Base-by-base conservation (phyloP, 2,888 invertebrate genomes). In the Pollenia griseotomentosa region DNA sequence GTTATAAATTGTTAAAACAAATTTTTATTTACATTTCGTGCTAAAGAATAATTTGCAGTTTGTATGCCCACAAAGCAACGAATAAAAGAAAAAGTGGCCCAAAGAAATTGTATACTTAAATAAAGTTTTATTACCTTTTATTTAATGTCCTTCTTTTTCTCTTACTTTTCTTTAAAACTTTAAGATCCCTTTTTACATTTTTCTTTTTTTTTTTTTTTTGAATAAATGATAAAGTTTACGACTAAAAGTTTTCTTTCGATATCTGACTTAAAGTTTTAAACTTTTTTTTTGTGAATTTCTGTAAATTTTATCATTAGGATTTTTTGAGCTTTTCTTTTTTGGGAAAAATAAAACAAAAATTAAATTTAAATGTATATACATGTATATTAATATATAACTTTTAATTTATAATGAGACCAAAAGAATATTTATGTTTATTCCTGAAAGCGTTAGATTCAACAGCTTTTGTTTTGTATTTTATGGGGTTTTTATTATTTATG, bases 1-100 rank as follows among this genome's bases (percentile, higher is more conserved):
- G 23, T 57, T 57, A 44, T 11, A 16, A 63, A 63, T 23, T 48
- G 1, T 11, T 9, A n/a, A 33, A n/a, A 66, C 16, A 66, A 48
- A n/a, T 23, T 66, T n/a, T 14, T 33, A 33, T 66, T 66, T 63
- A 53, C 42, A 46, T 61, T 61, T 40, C 9, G 14, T 14, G 46
- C 48, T 61, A 61, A n/a, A n/a, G 23, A 10, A 51, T 63, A 42
- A 63, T 51, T 63, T 75, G 51, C 10, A 42, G 51, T 57, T 51
- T 74, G 51, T 23, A 61, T 75, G 51, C 65, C 42, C 19, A 44
- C 44, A 53, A 77, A 77, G 51, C 77, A 46, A 77, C 55, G 46
- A 66, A 77, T 42, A 16, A 14, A 19, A 42, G 11, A 11, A 19
- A 73, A 59, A 44, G n/a, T 53, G 33, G 16, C 77, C 65, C 51